Base-by-base conservation (phyloP, 2,888 invertebrate species). In the Nomada ruficornis region DNA sequence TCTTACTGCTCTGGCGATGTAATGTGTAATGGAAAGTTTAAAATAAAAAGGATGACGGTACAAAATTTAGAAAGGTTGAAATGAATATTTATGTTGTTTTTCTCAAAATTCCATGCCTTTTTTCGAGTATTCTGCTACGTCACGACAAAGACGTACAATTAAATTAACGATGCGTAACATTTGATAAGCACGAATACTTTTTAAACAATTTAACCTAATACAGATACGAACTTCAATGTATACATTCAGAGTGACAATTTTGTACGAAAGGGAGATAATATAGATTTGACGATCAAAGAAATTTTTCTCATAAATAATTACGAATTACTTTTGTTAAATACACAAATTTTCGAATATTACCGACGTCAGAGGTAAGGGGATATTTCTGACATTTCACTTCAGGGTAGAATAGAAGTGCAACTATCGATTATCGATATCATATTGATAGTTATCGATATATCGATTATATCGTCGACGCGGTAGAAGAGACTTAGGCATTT, bases 131-230 rank as follows among this genome's bases (percentile, higher is more conserved):
- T 68, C 10, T 57, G 70, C 65, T 47, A 44, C 23, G 70, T 84
- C 83, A 77, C 52, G 52, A 44, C 13, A 23, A 73, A 79, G 20
- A 11, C 36, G 23, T 50, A 26, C 68, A 80, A 74, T 74, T 54
- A 18, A 18, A 77, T 60, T 54, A 67, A 15, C 1, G 42, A 65
- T 68, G 47, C 47, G 11, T 29, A 26, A 36, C 23, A 59, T n/a
- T 11, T 11, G 55, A 72, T 11, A 11, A 42, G 26, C 26, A 20
- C 11, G 29, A 71, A 82, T 63, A 57, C 20, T 68, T 81, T 69
- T 18, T 15, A 68, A 59, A 57, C n/a, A 15, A 44, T n/a, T 62
- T 80, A 82, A 80, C 65, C 65, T 75, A 59, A 23, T 29, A 4
- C 5, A 26, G 15, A 54, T 18, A 11, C 42, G 20, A 7, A 44